Conservation (phyloP, 2,113 vertebrate species). For the Upupa epops region DNA sequence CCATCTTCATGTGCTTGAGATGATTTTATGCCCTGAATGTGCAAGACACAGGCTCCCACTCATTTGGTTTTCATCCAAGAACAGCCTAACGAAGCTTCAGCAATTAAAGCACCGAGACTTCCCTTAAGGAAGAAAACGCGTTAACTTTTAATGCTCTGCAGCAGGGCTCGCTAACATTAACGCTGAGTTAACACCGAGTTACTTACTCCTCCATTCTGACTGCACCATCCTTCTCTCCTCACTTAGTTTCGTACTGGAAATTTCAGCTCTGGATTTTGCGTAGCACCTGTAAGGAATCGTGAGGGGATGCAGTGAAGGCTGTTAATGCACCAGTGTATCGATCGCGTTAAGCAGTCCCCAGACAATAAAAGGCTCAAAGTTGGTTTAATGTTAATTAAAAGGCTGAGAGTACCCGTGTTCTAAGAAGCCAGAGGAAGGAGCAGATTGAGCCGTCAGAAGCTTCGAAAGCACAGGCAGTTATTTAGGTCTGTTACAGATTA, state of each 20-base stretch:
- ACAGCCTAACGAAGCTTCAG: neutral
- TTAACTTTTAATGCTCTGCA: neutral
- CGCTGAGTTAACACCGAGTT: neutral
- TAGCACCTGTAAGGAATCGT: neutral
- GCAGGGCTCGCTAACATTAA: neutral
- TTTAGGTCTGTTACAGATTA: neutral
- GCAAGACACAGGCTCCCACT: neutral
- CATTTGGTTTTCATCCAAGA: neutral
- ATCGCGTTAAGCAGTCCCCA: neutral
- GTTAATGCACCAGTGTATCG: neutral
- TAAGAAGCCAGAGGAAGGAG: neutral
- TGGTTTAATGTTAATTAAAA: conserved; percentile 10
- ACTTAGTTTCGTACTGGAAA: neutral
- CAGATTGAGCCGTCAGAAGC: conserved; percentile 1
- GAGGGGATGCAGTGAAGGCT: neutral
- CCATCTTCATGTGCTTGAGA: neutral
- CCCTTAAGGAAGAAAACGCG: neutral
- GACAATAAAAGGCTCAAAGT: neutral
- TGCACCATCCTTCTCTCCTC: conserved; percentile 41
- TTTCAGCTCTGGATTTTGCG: conserved; percentile 8
- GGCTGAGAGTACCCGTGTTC: neutral
- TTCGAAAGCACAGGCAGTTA: neutral
- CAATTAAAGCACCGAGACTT: neutral
- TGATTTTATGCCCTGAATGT: neutral
- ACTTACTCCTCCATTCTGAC: conserved; percentile 75